Conservation (phyloP, 2,797 vertebrate genomes). For the Pterois miles region DNA sequence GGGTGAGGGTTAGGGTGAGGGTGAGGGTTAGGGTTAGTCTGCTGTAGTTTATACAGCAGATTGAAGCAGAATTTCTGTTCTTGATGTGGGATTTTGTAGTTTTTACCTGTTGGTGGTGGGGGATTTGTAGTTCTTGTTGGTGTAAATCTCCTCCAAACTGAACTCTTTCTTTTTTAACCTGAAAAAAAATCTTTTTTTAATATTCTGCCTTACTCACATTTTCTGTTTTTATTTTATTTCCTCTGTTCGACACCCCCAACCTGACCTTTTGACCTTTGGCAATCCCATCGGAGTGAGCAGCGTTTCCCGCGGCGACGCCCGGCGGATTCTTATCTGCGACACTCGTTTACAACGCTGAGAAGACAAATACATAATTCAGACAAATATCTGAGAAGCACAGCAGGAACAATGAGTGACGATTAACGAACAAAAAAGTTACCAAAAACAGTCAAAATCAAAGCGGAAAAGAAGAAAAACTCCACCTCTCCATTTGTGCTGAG, state of each 20-base stretch:
- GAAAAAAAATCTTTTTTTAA: constrained; percentile 26
- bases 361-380: neutral
- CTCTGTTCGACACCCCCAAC: neutral
- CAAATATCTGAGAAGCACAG: neutral
- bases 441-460: neutral
- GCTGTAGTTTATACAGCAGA: neutral
- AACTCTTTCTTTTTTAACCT: constrained; percentile 97
- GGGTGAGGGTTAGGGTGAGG: too few species aligned
- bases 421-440: neutral
- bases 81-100: neutral
- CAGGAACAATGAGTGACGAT: neutral
- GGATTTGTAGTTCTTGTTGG: constrained; percentile 97
- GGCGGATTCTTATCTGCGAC: constrained; percentile 95
- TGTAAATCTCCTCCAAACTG: constrained; percentile 98
- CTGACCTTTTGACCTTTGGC: constrained; percentile 92
- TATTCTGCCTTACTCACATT: neutral
- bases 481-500: constrained; percentile 51
- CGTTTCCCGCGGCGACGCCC: constrained; percentile 90
- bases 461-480: neutral
- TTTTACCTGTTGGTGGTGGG: constrained; percentile 89
- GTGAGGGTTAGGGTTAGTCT: too few species aligned
- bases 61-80: neutral
- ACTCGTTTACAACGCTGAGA: constrained; percentile 86
- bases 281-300: constrained; percentile 96
- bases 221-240: neutral